These are phyloP conservation scores for Acanthosepion lycidas DNA, from an alignment of 2,888 invertebrate genomes.

Conservation along the genomic window DNA sequence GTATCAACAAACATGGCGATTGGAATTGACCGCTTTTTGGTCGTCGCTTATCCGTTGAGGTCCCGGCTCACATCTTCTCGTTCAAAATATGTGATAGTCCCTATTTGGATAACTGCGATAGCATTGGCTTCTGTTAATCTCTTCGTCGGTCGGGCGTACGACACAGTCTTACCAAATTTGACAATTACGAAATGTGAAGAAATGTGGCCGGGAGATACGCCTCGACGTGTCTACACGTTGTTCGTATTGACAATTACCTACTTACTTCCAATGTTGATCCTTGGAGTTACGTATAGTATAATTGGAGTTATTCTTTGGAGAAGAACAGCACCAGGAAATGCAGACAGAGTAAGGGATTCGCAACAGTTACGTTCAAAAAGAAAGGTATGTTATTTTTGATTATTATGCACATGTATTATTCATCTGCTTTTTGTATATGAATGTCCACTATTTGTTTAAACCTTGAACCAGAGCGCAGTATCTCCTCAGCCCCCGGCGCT, in stretches of 20 bases:
- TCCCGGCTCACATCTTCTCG: constrained; percentile 73
- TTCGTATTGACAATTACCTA: constrained; percentile 70
- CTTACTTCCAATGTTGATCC: constrained; percentile 75
- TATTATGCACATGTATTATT: background rate
- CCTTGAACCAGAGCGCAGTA: too few species aligned
- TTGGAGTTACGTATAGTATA: constrained; percentile 75
- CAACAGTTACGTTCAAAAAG: constrained; percentile 75
- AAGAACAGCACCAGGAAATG: constrained; percentile 76
- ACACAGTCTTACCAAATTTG: constrained; percentile 45
- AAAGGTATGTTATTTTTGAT: constrained; percentile 70
- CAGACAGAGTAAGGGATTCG: constrained; percentile 75
- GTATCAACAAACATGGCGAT: constrained; percentile 77
- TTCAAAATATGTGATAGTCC: constrained; percentile 73
- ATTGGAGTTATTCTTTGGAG: constrained; percentile 76
- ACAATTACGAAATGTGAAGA: constrained; percentile 61
- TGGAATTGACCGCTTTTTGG: constrained; percentile 75
- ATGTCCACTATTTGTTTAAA: too few species aligned
- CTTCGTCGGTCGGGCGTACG: constrained; percentile 61
- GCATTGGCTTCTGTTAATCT: constrained; percentile 75
- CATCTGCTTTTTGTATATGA: background rate
- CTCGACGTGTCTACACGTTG: constrained; percentile 65
- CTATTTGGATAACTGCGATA: constrained; percentile 75
- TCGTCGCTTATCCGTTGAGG: constrained; percentile 71
- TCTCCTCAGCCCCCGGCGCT: too few species aligned
- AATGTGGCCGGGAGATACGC: constrained; percentile 55